Evolutionary conservation across 2,888 invertebrate genomes (phyloP).

Genomic region (Tryphoninae sp.): DNA sequence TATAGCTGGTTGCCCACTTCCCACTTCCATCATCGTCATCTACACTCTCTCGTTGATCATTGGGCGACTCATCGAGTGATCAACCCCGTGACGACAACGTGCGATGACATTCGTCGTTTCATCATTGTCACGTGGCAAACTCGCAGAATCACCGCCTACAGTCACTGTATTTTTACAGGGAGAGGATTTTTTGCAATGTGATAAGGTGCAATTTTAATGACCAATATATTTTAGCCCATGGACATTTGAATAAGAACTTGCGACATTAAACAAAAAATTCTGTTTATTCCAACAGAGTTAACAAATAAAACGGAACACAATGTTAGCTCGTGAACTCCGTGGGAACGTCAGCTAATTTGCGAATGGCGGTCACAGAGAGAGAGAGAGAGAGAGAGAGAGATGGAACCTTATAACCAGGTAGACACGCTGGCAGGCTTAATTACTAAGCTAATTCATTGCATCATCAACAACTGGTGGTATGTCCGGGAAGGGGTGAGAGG

Average conservation of each 20-base stretch:
- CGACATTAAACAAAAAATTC: too few relatives aligned
- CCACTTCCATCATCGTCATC: not conserved
- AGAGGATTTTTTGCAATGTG: not conserved
- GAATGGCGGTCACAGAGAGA: not conserved
- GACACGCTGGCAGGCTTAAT: conserved; percentile 10
- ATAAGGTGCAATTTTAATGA: too few relatives aligned
- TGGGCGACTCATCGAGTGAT: conserved; percentile 9
- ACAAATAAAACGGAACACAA: not conserved
- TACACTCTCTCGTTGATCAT: conserved; percentile 9
- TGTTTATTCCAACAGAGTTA: not conserved
- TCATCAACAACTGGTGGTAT: not conserved
- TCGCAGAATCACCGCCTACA: not conserved
- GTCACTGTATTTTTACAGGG: not conserved
- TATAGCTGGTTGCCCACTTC: not conserved
- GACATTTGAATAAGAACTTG: too few relatives aligned
- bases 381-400: too few relatives aligned
- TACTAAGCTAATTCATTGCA: conserved; percentile 31
- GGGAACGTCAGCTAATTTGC: not conserved
- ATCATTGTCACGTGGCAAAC: conserved; percentile 27
- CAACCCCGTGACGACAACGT: conserved; percentile 42
- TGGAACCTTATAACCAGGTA: not conserved
- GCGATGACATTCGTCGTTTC: conserved; percentile 23
- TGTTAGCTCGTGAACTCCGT: too few relatives aligned
- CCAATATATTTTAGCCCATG: too few relatives aligned
- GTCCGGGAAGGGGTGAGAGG: not conserved